Percentiles rank a stretch among this genome's conserved stretches.
Conservation (phyloP, 2,888 invertebrate genomes). For the Caradrina kadenii region DNA sequence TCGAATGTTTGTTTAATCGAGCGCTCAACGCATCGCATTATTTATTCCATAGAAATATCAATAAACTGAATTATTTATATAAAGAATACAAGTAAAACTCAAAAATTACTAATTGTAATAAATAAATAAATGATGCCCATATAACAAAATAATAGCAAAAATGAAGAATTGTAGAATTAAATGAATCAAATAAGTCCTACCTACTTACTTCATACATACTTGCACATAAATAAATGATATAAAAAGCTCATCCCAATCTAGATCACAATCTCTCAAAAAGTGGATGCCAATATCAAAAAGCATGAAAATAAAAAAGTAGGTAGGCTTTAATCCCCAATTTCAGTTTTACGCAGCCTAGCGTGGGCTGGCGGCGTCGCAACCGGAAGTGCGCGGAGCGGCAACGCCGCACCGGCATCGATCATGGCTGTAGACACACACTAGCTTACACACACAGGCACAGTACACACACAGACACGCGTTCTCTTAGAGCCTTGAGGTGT, state of each 20-base stretch:
- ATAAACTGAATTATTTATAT: too few relatives aligned
- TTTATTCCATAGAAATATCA: too few relatives aligned
- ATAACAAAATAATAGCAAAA: too few relatives aligned
- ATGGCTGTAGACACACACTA: constrained; percentile 80
- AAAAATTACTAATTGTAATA: too few relatives aligned
- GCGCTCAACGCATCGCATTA: too few relatives aligned
- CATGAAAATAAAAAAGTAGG: constrained; percentile 65
- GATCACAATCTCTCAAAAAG: constrained; percentile 3
- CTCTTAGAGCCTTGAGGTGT: constrained; percentile 68
- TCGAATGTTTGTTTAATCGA: too few relatives aligned
- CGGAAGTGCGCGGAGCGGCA: constrained; percentile 76
- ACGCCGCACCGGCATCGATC: constrained; percentile 91
- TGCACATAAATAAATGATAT: neutral
- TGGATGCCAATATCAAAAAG: constrained; percentile 21
- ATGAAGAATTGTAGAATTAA: too few relatives aligned
- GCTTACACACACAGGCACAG: constrained; percentile 58
- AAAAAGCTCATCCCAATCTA: neutral
- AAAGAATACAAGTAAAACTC: too few relatives aligned
- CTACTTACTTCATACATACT: neutral
- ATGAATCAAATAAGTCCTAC: too few relatives aligned
- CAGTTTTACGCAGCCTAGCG: constrained; percentile 74
- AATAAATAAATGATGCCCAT: too few relatives aligned
- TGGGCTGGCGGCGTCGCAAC: constrained; percentile 79
- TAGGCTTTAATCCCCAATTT: constrained; percentile 74
- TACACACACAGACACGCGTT: constrained; percentile 38